Evolutionary conservation across 2,797 vertebrate genomes (phyloP), one percentile per base, ranked within the genome.

Genomic region (Paedocypris micromegethes): DNA sequence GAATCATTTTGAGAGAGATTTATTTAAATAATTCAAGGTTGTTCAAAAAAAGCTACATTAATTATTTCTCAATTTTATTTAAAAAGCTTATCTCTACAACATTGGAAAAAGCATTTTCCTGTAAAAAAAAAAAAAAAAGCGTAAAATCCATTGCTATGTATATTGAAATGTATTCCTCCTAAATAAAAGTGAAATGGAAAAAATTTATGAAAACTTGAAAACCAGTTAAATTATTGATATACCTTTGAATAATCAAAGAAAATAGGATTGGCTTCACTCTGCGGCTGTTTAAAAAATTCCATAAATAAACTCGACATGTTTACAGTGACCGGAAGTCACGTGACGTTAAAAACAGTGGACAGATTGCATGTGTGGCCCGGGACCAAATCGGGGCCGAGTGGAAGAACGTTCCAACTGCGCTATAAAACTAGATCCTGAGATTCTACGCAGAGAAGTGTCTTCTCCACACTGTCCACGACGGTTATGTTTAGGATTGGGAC

Each of bases 351-450:
- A 71, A 49, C 45, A 66, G 60, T 66, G 69, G 70, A 78, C 78
- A 78, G 78, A 76, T 80, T 80, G 78, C 54, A 66, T 47, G 61
- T 66, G 75, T 80, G 78, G 78, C 66, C 57, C 45, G 52, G 5
- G 64, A 74, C 72, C 78, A 78, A 73, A 72, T 58, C 74, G 69
- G 73, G 78, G 67, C 60, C 46, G 65, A 60, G 59, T 6, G 47
- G 68, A 23, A 73, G 58, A 73, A 72, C 53, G 38, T 64, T 70
- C 74, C 69, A 70, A 76, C 69, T 72, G 77, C 70, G 67, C 58
- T 40, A 44, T 58, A 44, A 56, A 73, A 63, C 40, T 41, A 9
- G 69, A 76, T 69, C 70, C 68, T 66, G 76, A 50, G 72, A 58
- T 66, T 48, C 48, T 66, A 47, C 51, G 77, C 72, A 61, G 45